Evolutionary conservation across 2,797 vertebrate species (phyloP), one percentile per base, ranked within the genome.

Genomic region (Rhinophrynus dorsalis): DNA sequence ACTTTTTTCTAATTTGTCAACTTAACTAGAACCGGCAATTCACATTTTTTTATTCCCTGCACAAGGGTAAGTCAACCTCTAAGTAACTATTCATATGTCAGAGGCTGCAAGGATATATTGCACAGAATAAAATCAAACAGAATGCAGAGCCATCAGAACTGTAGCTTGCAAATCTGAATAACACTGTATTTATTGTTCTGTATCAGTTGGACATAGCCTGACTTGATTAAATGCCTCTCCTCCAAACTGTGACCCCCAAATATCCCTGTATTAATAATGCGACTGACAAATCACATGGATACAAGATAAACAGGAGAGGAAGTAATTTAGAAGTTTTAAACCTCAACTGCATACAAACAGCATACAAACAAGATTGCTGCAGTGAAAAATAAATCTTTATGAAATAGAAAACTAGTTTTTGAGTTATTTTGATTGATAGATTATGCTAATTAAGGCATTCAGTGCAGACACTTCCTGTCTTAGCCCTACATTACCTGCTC

Each of bases 1-100:
- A 35, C 45, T 78, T 76, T 1, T 44, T 32, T 61, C 40, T 62
- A 1, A 66, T 62, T 76, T 77, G 74, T 80, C 79, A 79, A 80
- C 64, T 63, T 57, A 67, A 67, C 62, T 57, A 66, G 70, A 60
- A 67, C 55, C 45, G 70, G 62, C 70, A 66, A 60, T 45, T 44
- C 62, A 29, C 62, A 52, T 52, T 66, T 65, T 72, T 69, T 29
- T 44, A 7, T 45, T 42, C 33, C 24, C 38, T 11, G 2, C 35
- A 58, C 70, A 73, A 73, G 70, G 62, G 55, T 73, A 73, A 60
- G 61, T 72, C 61, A 65, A 58, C 69, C 69, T 72, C 61, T 44
- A 33, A 44, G 45, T 52, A 58, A 51, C 45, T 42, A 65, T 44
- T 65, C 54, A 65, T 64, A 64, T 50, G 54, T 59, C 35, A 52